These are phyloP conservation scores for Lordiphosa clarofinis DNA, from an alignment of 1,140 invertebrate genomes.

Conservation along the genomic window DNA sequence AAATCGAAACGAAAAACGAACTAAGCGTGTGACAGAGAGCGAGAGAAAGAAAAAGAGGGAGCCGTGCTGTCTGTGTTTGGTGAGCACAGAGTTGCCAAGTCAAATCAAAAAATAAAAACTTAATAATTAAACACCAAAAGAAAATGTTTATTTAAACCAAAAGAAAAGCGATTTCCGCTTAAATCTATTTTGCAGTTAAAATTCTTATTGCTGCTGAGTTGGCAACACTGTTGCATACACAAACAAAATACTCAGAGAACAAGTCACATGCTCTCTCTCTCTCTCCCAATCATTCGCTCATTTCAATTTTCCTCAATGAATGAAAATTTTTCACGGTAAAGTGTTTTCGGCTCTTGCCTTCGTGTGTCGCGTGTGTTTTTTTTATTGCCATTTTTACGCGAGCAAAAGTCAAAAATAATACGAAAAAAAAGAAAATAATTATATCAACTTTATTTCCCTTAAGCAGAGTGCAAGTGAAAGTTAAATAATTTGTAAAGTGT, in stretches of 20 bases:
- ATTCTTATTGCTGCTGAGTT: conserved; percentile 39
- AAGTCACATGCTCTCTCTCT: conserved; percentile 21
- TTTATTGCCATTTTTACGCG: conserved; percentile 9
- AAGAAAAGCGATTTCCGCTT: no score
- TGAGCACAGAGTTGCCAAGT: conserved; percentile 30
- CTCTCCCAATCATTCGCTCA: conserved; percentile 31
- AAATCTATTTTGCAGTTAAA: no score
- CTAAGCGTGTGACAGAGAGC: conserved; percentile 52
- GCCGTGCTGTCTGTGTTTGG: conserved; percentile 52
- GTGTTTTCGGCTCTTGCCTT: conserved; percentile 42
- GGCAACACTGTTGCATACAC: conserved; percentile 47
- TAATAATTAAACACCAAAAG: no score
- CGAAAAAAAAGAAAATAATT: conserved; percentile 31
- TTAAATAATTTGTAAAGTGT: conserved; percentile 52
- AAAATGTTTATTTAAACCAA: no score
- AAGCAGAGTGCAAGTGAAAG: conserved; percentile 18
- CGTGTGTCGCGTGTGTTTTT: conserved; percentile 37
- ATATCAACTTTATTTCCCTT: neutral
- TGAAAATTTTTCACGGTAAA: conserved; percentile 76
- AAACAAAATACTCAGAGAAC: conserved; percentile 5
- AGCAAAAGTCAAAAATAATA: conserved; percentile 15
- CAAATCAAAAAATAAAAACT: neutral
- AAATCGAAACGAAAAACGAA: conserved; percentile 51
- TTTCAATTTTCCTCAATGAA: conserved; percentile 77
- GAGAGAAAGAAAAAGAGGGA: conserved; percentile 24